phyloP scores from a whole-genome alignment of 2,888 invertebrate species.

The Acleris emargana region DNA sequence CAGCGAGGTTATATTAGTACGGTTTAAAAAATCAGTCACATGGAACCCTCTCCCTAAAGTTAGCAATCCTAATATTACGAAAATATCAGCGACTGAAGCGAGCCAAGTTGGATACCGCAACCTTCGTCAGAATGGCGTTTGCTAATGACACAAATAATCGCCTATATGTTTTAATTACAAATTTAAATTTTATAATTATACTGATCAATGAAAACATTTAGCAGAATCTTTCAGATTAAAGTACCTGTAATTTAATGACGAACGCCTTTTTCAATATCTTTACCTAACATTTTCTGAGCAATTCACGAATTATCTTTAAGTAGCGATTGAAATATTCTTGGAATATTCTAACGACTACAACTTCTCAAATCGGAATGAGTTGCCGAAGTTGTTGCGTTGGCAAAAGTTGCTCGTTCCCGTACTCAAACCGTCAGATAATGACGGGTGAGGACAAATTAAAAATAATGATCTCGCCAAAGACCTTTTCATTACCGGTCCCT shows the following conservation, averaged over 20 bases:
- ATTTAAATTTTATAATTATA: not conserved
- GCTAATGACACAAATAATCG: constrained; percentile 29
- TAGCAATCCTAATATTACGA: constrained; percentile 7
- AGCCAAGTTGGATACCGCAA: constrained; percentile 29
- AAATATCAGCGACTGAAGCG: constrained; percentile 9
- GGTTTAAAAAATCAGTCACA: too few relatives aligned
- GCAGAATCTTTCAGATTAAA: too few relatives aligned
- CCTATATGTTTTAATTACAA: constrained; percentile 34
- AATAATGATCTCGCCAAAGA: constrained; percentile 21
- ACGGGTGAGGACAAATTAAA: constrained; percentile 21
- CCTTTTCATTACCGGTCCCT: constrained; percentile 12
- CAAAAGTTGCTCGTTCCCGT: constrained; percentile 9
- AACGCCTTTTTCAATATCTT: too few relatives aligned
- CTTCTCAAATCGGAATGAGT: constrained; percentile 11
- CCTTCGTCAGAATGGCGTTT: constrained; percentile 36
- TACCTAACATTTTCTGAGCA: not conserved
- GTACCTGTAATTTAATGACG: too few relatives aligned
- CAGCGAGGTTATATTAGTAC: too few relatives aligned
- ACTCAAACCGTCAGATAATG: constrained; percentile 19
- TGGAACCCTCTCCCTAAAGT: not conserved
- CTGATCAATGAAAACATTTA: too few relatives aligned
- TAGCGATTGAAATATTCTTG: not conserved
- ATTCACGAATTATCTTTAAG: not conserved
- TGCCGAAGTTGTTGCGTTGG: constrained; percentile 3
- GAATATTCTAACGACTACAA: constrained; percentile 10